Percentiles rank a stretch among this genome's conserved stretches.
phyloP scores from a whole-genome alignment of 2,113 vertebrate species.

The Pyrgilauda ruficollis region DNA sequence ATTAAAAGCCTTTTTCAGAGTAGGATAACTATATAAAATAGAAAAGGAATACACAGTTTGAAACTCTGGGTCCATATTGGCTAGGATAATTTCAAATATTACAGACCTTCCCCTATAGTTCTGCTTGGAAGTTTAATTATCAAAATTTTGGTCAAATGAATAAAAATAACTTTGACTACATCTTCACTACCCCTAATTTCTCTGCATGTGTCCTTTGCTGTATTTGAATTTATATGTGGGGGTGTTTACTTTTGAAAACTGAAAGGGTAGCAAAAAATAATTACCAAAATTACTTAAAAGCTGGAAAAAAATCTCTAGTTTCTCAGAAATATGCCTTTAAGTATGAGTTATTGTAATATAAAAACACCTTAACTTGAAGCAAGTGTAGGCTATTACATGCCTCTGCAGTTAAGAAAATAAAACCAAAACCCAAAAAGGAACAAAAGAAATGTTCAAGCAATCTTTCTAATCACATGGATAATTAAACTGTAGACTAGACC shows the following conservation, averaged over 20 bases:
- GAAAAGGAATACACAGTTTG: not conserved
- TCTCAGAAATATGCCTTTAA: not conserved
- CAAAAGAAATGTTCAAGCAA: not conserved
- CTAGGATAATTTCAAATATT: not conserved
- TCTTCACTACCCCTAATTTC: not conserved
- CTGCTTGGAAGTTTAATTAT: not conserved
- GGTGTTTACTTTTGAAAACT: not conserved
- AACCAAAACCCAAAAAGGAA: not conserved
- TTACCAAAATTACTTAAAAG: not conserved
- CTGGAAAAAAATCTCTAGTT: not conserved
- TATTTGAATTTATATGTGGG: not conserved
- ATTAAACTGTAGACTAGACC: not conserved
- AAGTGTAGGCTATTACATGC: not conserved
- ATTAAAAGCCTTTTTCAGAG: not conserved
- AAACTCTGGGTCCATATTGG: not conserved
- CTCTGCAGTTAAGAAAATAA: not conserved
- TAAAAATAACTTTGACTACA: not conserved
- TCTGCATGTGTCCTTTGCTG: not conserved
- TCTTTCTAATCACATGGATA: not conserved
- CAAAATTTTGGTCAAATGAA: not conserved
- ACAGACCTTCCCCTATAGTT: not conserved
- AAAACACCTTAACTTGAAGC: not conserved
- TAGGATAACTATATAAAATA: not conserved
- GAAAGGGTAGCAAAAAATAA: not conserved
- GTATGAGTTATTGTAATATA: not conserved